phyloP scores from a whole-genome alignment of 2,888 invertebrate genomes.

The Xylophagus ater region DNA sequence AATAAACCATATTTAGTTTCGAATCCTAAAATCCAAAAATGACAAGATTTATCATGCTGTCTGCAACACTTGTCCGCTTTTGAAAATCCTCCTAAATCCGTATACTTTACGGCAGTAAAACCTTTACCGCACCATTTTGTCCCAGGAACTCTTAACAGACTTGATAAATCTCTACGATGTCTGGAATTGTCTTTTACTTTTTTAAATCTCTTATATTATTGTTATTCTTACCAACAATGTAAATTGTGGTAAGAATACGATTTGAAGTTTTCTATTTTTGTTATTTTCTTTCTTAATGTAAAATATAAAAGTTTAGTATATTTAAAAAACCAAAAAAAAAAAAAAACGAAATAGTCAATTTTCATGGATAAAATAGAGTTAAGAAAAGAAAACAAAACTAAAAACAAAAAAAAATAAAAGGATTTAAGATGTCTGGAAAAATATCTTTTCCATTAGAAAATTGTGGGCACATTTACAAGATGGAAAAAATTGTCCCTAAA shows the following conservation, averaged over 20 bases:
- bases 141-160: slow-evolving; percentile 66
- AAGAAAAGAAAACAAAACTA: not conserved
- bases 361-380: not conserved
- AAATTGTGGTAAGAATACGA: too few species aligned
- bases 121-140: slow-evolving; percentile 87
- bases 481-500: too few species aligned
- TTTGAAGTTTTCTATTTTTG: too few species aligned
- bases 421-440: slow-evolving; percentile 6
- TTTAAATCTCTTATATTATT: not conserved
- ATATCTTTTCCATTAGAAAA: too few species aligned
- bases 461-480: too few species aligned
- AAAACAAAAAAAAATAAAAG: not conserved
- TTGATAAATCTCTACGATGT: slow-evolving; percentile 43
- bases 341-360: not conserved
- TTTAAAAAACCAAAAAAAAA: not conserved
- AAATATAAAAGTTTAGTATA: not conserved
- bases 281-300: too few species aligned
- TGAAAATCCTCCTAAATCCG: slow-evolving; percentile 67
- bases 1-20: slow-evolving; percentile 68
- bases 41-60: slow-evolving; percentile 66
- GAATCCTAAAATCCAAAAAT: slow-evolving; percentile 69
- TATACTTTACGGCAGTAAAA: slow-evolving; percentile 60
- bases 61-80: slow-evolving; percentile 73
- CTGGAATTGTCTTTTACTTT: slow-evolving; percentile 24
- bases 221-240: slow-evolving; percentile 4